Percentiles rank a stretch among this genome's conserved stretches.
Evolutionary conservation across 2,797 vertebrate species (phyloP).

Genomic region (Limosa lapponica): DNA sequence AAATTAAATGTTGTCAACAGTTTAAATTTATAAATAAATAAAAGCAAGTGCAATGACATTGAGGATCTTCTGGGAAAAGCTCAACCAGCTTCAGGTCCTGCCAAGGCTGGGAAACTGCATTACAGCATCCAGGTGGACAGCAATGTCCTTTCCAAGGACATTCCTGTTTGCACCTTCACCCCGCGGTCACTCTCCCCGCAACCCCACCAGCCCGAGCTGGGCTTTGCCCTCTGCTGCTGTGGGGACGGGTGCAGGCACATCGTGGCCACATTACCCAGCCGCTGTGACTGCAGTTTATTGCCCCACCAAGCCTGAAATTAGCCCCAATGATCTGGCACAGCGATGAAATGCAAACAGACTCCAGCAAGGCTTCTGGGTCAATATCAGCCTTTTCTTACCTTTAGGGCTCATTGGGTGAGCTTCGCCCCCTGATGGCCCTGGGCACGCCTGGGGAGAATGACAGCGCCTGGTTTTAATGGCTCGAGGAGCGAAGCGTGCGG

Average conservation of each 20-base stretch:
- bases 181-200: accelerated
- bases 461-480: neutral
- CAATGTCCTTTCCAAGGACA: neutral
- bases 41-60: neutral
- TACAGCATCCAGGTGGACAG: neutral
- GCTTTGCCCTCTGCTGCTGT: neutral
- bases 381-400: neutral
- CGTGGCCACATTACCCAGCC: accelerated
- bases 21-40: conserved; percentile 15
- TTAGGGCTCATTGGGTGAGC: neutral
- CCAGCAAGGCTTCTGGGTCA: neutral
- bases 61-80: neutral
- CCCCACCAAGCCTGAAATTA: neutral
- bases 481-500: neutral
- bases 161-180: neutral
- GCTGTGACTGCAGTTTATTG: neutral
- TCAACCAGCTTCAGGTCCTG: neutral
- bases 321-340: neutral
- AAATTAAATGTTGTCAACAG: neutral
- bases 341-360: neutral
- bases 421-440: neutral
- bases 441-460: neutral
- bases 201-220: accelerated
- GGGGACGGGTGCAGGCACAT: accelerated
- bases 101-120: accelerated